A percentile compares a stretch with the other conserved stretches of the same genome.
These are phyloP conservation scores for Muscidifurax raptorellus DNA, from an alignment of 1,140 invertebrate species.

Conservation along the genomic window DNA sequence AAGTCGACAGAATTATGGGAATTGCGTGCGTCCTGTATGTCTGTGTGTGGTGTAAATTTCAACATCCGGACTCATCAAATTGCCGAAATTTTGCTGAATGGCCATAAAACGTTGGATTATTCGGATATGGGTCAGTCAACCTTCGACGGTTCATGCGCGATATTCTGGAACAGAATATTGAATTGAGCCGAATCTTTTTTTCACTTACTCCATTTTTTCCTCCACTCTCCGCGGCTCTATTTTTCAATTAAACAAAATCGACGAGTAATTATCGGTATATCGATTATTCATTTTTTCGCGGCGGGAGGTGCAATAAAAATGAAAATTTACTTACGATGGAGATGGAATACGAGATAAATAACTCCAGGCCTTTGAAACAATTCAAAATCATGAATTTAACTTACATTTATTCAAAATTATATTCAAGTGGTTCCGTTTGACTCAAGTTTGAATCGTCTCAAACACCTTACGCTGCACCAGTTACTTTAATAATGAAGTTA, in stretches of 20 bases:
- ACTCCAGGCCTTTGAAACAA: background rate
- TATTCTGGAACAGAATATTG: background rate
- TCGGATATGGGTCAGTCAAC: background rate
- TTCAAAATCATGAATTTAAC: background rate
- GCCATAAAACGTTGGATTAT: background rate
- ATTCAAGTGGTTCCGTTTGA: no score
- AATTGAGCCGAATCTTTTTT: background rate
- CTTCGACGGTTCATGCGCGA: background rate
- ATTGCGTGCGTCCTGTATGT: background rate
- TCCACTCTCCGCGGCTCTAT: background rate
- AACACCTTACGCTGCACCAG: no score
- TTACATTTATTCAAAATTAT: no score
- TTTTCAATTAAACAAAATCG: background rate
- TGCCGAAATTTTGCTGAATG: background rate
- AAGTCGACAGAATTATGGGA: slow-evolving; percentile 12
- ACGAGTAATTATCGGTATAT: background rate
- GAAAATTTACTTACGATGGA: background rate
- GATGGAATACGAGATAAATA: background rate
- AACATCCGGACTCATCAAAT: background rate
- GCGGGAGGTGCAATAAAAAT: background rate
- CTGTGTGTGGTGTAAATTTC: background rate
- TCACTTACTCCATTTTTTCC: background rate
- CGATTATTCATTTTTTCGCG: background rate
- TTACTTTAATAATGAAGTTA: no score
- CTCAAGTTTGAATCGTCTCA: no score